Evolutionary conservation across 2,888 invertebrate species (phyloP).

Genomic region (Tenthredo scrophulariae): DNA sequence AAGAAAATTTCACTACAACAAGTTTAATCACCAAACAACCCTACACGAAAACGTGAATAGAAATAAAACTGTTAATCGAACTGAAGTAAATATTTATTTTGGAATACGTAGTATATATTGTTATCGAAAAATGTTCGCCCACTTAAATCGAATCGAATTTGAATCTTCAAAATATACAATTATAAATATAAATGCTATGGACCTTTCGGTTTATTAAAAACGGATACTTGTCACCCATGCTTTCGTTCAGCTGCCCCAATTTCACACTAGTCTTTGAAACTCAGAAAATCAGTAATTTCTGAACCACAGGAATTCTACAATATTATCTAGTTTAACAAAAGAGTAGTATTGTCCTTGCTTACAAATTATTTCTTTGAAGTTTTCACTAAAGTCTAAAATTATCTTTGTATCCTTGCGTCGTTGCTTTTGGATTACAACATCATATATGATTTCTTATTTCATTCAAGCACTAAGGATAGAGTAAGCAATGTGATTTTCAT

Average conservation of each 20-base stretch:
- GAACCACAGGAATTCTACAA: conserved; percentile 51
- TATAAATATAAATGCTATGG: background rate
- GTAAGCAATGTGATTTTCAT: conserved; percentile 46
- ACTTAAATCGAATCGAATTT: background rate
- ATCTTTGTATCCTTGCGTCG: conserved; percentile 46
- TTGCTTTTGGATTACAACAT: conserved; percentile 43
- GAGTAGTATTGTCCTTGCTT: conserved; percentile 75
- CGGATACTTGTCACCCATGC: background rate
- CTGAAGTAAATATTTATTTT: background rate
- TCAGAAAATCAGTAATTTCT: conserved; percentile 24
- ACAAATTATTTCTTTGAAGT: conserved; percentile 64
- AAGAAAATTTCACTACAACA: conserved; percentile 14
- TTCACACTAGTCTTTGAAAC: conserved; percentile 18
- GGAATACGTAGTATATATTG: background rate
- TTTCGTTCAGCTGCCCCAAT: background rate
- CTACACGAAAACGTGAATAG: conserved; percentile 14
- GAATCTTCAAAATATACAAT: background rate
- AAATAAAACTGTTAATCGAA: background rate
- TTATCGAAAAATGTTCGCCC: background rate
- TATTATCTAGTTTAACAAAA: conserved; percentile 60
- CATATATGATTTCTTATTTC: conserved; percentile 45
- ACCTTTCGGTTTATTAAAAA: background rate
- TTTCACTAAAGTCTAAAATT: conserved; percentile 22
- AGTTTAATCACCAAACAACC: background rate
- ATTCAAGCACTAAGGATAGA: conserved; percentile 49